Evolutionary conservation across 2,113 vertebrate species (phyloP), one percentile per base, ranked within the genome.

Genomic region (Sinocyclocheilus maitianheensis): DNA sequence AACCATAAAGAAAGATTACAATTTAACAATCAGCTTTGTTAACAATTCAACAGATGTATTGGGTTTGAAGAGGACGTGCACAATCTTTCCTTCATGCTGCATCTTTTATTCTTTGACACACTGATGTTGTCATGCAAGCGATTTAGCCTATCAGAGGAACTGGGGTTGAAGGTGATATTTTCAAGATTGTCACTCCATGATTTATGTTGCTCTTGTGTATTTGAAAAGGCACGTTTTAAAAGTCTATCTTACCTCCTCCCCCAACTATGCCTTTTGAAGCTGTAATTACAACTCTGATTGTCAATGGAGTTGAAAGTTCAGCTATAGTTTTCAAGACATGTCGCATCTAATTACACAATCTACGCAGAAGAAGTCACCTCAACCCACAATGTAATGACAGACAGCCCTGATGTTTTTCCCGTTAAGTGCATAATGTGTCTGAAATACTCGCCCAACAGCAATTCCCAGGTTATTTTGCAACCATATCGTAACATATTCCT

Each of bases 321-420:
- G 78, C 12, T 24, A 63, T 40, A 63, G 78, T 81, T 81, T 80
- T 37, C 18, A 24, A 65, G 75, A 53, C 46, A 14, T 77, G n/a
- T 13, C 46, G 8, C 0, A 10, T 85, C 20, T 53, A 71, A 79
- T 81, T 30, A 65, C 37, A 63, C 60, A 81, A 48, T 65, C 37
- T 67, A 12, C 9, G 24, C 76, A 26, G 22, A 43, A 63, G 37
- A n/a, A 48, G 60, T 81, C 79, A 81, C 58, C 13, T 63, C n/a
- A 65, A 26, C 48, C 79, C 37, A 46, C 60, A 48, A 65, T 48
- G 60, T 20, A 81, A 81, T 81, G 78, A 63, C 22, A 26, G 82
- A 43, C 37, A 62, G 24, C n/a, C 58, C n/a, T 46, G 37, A 65
- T 65, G 60, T 43, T 67, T 65, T 67, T 22, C 60, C 40, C 0